These are phyloP conservation scores for Microtus richardsoni DNA, from an alignment of 2,113 vertebrate species.

Conservation along the genomic window DNA sequence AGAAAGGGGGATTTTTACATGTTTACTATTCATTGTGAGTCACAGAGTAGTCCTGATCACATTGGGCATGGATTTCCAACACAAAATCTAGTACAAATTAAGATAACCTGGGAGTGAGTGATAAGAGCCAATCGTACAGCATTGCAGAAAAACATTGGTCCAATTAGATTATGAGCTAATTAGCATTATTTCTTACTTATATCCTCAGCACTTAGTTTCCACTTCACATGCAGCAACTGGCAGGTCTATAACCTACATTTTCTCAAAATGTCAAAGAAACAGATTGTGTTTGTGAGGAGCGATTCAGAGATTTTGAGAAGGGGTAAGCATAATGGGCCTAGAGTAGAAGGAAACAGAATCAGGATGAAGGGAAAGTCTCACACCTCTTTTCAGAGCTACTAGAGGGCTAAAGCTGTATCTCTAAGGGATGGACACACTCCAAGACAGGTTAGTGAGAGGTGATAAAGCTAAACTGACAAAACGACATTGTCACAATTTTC, in stretches of 20 bases:
- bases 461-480: not conserved
- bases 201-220: slow-evolving; percentile 38
- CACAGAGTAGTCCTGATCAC: not conserved
- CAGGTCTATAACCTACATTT: slow-evolving; percentile 55
- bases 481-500: slow-evolving; percentile 7
- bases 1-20: not conserved
- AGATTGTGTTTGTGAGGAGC: not conserved
- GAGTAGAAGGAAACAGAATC: not conserved
- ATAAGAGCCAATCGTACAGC: slow-evolving; percentile 2
- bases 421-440: not conserved
- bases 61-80: slow-evolving; percentile 41
- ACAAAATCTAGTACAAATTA: slow-evolving; percentile 34
- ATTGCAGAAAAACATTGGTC: slow-evolving; percentile 40
- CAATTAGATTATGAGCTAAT: slow-evolving; percentile 53
- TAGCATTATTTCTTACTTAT: slow-evolving; percentile 34
- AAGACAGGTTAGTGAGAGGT: not conserved
- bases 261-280: slow-evolving; percentile 48
- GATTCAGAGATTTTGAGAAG: slow-evolving; percentile 37
- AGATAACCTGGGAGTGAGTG: not conserved
- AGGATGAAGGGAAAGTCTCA: slow-evolving; percentile 29
- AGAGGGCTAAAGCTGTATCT: not conserved
- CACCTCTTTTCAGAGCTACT: not conserved
- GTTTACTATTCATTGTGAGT: not conserved
- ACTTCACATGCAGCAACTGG: slow-evolving; percentile 46
- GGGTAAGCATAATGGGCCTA: not conserved